A percentile compares a stretch with the other conserved stretches of the same genome.
These are phyloP conservation scores for Drosophila kurseongensis DNA, from an alignment of 1,140 invertebrate genomes.

Conservation along the genomic window DNA sequence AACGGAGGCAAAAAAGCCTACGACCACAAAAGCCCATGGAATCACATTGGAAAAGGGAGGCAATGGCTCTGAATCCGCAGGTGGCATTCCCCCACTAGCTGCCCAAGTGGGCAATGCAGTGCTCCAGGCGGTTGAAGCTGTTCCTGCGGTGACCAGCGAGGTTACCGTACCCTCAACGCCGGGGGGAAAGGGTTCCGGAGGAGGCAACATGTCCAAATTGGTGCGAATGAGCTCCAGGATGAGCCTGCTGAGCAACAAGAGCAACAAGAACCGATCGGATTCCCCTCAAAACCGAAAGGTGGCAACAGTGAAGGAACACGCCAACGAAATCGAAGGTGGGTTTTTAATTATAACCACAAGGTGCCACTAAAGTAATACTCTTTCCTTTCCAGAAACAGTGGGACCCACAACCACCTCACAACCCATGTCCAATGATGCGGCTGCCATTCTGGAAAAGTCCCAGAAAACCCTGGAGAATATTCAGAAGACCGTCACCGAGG, in stretches of 20 bases:
- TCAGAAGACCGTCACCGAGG: conserved; percentile 71
- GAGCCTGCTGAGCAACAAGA: conserved; percentile 68
- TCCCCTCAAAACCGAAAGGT: conserved; percentile 67
- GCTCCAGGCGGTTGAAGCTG: conserved; percentile 61
- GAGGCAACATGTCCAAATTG: conserved; percentile 58
- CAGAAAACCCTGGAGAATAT: conserved; percentile 74
- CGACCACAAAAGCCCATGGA: conserved; percentile 17
- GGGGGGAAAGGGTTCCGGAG: conserved; percentile 30
- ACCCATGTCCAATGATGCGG: conserved; percentile 40
- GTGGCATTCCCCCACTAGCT: conserved; percentile 56
- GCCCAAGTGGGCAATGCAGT: conserved; percentile 67
- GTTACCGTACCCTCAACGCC: conserved; percentile 38
- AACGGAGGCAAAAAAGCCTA: conserved; percentile 24
- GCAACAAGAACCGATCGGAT: conserved; percentile 60
- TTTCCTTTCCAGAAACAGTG: conserved; percentile 13
- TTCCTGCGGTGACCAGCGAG: conserved; percentile 64
- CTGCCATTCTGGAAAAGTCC: conserved; percentile 77
- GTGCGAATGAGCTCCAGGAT: conserved; percentile 70
- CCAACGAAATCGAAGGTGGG: conserved; percentile 54
- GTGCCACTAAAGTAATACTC: neutral
- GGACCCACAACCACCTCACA: neutral
- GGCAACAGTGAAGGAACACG: conserved; percentile 45
- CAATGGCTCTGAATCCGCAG: neutral
- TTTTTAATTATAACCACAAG: neutral
- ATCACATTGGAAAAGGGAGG: conserved; percentile 22